Evolutionary conservation across 2,888 invertebrate species (phyloP).

Genomic region (Drosophila subsilvestris): DNA sequence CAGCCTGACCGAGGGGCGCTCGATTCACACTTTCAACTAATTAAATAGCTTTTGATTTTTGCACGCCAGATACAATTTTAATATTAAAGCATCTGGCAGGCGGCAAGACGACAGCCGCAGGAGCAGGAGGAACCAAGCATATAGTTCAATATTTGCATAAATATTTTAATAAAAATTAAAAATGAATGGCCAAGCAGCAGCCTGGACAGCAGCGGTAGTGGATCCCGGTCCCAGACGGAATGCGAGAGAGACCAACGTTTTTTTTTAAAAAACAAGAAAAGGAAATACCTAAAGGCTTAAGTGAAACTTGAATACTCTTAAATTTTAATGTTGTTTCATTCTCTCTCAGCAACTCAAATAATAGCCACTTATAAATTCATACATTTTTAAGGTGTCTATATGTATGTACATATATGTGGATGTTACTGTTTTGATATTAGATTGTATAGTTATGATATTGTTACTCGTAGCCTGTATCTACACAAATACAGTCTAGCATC

Average conservation of each 20-base stretch:
- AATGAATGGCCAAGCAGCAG: constrained; percentile 64
- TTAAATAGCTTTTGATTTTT: constrained; percentile 79
- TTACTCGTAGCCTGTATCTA: too few relatives aligned
- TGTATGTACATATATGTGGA: too few relatives aligned
- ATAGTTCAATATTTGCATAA: constrained; percentile 80
- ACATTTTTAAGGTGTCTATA: too few relatives aligned
- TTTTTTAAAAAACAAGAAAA: constrained; percentile 58
- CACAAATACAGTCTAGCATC: too few relatives aligned
- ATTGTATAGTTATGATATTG: too few relatives aligned
- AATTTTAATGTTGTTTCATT: neutral
- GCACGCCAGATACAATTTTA: constrained; percentile 43
- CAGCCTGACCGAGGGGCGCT: constrained; percentile 13
- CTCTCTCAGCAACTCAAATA: neutral
- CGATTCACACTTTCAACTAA: constrained; percentile 76
- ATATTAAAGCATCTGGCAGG: constrained; percentile 61
- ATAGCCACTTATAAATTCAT: neutral
- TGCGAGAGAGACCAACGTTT: constrained; percentile 45
- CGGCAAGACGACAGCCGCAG: constrained; percentile 15
- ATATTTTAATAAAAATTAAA: constrained; percentile 80
- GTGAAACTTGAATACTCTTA: constrained; percentile 46
- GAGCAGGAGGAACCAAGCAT: constrained; percentile 49
- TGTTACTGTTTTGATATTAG: too few relatives aligned
- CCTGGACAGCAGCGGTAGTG: constrained; percentile 13
- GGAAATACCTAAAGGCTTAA: constrained; percentile 9
- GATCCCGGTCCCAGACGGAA: constrained; percentile 47